Evolutionary conservation across 1,140 invertebrate genomes (phyloP).

Genomic region (Calephelis virginiensis): DNA sequence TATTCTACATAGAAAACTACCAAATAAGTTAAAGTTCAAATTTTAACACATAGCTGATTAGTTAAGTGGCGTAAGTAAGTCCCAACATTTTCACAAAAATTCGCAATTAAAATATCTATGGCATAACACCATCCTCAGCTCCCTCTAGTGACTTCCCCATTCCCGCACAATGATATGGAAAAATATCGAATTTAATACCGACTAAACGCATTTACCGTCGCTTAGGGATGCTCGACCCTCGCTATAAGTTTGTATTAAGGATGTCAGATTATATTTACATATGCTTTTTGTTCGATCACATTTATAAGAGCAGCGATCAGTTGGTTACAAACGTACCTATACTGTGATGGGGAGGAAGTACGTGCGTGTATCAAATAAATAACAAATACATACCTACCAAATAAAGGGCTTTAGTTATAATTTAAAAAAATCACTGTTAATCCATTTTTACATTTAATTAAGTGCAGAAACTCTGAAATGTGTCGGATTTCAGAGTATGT

Average conservation of each 20-base stretch:
- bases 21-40: neutral
- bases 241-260: constrained; percentile 37
- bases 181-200: constrained; percentile 71
- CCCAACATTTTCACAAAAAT: neutral
- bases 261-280: constrained; percentile 51
- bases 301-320: constrained; percentile 22
- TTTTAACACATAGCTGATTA: neutral
- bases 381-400: too few species aligned
- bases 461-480: too few species aligned
- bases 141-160: constrained; percentile 36
- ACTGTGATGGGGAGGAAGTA: too few species aligned
- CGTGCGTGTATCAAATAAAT: too few species aligned
- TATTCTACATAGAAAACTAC: too few species aligned
- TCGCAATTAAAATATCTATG: constrained; percentile 2
- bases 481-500: too few species aligned
- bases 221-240: constrained; percentile 28
- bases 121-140: constrained; percentile 44
- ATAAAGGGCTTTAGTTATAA: too few species aligned
- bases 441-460: too few species aligned
- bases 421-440: too few species aligned
- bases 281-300: constrained; percentile 32
- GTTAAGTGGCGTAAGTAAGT: neutral
- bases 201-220: constrained; percentile 50
- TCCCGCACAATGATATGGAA: constrained; percentile 56
- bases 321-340: constrained; percentile 10